Conservation (phyloP, 2,113 vertebrate species). For the Engystomops pustulosus region DNA sequence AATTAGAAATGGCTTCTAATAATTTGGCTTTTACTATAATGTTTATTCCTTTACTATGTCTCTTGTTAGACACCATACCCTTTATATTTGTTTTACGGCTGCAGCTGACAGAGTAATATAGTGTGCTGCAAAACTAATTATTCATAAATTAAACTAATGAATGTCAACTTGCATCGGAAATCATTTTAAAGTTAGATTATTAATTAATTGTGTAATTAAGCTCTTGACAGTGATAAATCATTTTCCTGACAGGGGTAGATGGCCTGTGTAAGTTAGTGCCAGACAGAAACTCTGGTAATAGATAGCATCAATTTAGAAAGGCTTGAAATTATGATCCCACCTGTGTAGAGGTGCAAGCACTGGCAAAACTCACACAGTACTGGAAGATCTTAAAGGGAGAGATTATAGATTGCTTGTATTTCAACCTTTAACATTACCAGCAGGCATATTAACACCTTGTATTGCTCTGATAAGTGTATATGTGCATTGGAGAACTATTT, state of each 20-base stretch:
- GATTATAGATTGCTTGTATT: neutral
- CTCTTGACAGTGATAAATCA: conserved; percentile 97
- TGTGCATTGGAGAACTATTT: too few relatives aligned
- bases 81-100: conserved; percentile 47
- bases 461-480: too few relatives aligned
- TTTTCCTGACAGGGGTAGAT: conserved; percentile 95
- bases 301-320: conserved; percentile 95
- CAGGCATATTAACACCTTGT: too few relatives aligned
- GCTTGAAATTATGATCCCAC: conserved; percentile 90
- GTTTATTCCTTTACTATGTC: neutral
- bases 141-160: conserved; percentile 58
- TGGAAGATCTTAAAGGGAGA: neutral
- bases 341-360: conserved; percentile 74
- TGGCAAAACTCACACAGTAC: conserved; percentile 68
- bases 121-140: conserved; percentile 42
- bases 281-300: conserved; percentile 84
- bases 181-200: conserved; percentile 83
- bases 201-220: conserved; percentile 99
- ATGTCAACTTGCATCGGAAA: conserved; percentile 53
- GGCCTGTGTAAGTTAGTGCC: conserved; percentile 78
- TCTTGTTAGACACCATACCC: neutral
- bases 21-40: neutral
- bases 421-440: neutral
- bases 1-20: neutral
- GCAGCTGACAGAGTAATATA: conserved; percentile 22